phyloP scores from a whole-genome alignment of 1,140 invertebrate genomes.

The Octopus sinensis region DNA sequence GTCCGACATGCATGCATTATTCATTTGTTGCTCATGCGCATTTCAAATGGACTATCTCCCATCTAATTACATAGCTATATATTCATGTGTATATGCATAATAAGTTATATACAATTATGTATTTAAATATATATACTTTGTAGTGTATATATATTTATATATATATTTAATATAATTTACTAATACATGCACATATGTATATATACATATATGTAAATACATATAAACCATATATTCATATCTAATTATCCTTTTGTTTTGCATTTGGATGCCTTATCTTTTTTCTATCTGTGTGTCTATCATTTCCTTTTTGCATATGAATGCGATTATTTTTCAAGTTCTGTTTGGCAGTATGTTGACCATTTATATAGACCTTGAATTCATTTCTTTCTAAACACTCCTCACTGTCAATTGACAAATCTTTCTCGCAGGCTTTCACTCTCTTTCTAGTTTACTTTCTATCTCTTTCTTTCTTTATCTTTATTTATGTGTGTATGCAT shows the following conservation, averaged over 20 bases:
- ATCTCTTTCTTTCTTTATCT: conserved; percentile 15
- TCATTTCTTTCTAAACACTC: conserved; percentile 3
- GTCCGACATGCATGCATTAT: conserved; percentile 3
- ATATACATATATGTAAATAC: too few relatives aligned
- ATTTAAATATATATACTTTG: too few relatives aligned
- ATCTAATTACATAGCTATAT: not conserved
- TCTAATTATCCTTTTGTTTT: not conserved
- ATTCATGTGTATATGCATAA: not conserved
- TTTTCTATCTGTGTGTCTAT: conserved; percentile 3
- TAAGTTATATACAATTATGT: too few relatives aligned
- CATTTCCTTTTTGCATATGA: conserved; percentile 4
- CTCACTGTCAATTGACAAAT: not conserved
- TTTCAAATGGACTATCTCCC: not conserved
- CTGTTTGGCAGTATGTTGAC: not conserved
- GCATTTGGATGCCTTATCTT: not conserved
- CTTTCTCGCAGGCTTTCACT: conserved; percentile 11
- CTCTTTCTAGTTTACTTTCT: conserved; percentile 20
- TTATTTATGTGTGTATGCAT: conserved; percentile 9
- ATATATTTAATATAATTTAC: too few relatives aligned
- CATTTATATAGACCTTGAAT: conserved; percentile 7
- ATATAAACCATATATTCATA: too few relatives aligned
- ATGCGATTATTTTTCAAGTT: not conserved
- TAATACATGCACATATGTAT: too few relatives aligned
- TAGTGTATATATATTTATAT: too few relatives aligned
- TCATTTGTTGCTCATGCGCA: conserved; percentile 5